A percentile compares a stretch with the other conserved stretches of the same genome.
These are phyloP conservation scores for Cerceris rybyensis DNA, from an alignment of 2,888 invertebrate genomes.

Conservation along the genomic window DNA sequence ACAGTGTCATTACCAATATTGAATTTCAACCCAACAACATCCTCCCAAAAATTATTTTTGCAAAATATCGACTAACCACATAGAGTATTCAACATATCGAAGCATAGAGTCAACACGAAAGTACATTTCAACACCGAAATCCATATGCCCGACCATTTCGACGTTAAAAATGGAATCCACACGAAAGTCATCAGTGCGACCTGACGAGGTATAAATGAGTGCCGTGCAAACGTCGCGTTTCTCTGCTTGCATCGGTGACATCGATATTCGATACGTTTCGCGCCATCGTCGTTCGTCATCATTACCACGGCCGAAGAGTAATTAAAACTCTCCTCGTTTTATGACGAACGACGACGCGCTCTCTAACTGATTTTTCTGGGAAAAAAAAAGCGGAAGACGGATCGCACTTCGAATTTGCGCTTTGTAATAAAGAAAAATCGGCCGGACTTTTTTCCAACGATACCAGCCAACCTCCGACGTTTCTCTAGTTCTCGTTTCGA, in stretches of 20 bases:
- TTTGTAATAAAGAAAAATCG: slow-evolving; percentile 18
- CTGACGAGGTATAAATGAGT: no score
- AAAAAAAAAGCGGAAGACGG: slow-evolving; percentile 38
- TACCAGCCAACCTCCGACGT: background rate
- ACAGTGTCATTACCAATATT: no score
- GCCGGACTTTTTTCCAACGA: slow-evolving; percentile 3
- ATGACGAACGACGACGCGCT: slow-evolving; percentile 53
- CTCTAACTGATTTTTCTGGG: slow-evolving; percentile 41
- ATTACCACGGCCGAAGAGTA: slow-evolving; percentile 40
- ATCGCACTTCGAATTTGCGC: slow-evolving; percentile 22
- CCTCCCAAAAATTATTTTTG: no score
- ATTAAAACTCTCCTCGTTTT: slow-evolving; percentile 53
- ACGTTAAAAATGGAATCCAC: no score
- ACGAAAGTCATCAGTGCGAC: no score
- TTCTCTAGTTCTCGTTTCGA: slow-evolving; percentile 1
- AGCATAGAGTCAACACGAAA: no score
- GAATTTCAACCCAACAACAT: no score
- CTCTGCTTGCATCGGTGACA: slow-evolving; percentile 35
- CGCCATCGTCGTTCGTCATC: slow-evolving; percentile 54
- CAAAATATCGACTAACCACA: no score
- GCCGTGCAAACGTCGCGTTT: background rate
- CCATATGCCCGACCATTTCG: no score
- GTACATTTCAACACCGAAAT: no score
- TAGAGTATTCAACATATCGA: no score
- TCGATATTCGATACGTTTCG: slow-evolving; percentile 35